Base-by-base conservation (phyloP, 2,113 vertebrate species). In the Eudorcas thomsonii region DNA sequence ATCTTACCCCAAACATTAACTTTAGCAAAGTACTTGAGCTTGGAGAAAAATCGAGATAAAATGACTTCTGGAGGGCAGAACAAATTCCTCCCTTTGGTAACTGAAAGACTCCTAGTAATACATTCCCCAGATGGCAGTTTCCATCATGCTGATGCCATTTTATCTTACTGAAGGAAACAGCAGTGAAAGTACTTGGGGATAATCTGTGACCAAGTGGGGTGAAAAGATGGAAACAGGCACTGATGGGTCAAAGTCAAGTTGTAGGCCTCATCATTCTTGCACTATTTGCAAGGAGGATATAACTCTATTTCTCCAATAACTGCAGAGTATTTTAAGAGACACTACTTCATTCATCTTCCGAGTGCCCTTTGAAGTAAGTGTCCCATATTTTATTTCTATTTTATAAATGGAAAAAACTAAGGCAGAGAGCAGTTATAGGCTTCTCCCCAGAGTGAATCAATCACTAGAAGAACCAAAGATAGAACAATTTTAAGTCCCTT, bases 401-500 rank as follows among this genome's bases (percentile, higher is more conserved):
- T 97, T 97, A 94, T 93, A 97, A 97, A 95, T 95, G 94, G 88
- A 94, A 88, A 97, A 97, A 97, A 97, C 67, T 93, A 95, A 96
- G 93, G 62, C 96, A 98, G 88, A 64, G 91, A 97, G 91, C 48
- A 94, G 39, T 91, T 91, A 26, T 6, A 64, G 60, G 87, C 80
- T 36, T 97, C 94, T 97, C 88, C 64, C 86, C 71, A 90, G 80
- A 97, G 48, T 88, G 62, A 98, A 97, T 97, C 96, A 93, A 95
- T 97, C 96, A 81, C 88, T 78, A 67, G 33, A 81, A 50, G 93
- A 90, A 81, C 45, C 83, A 95, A 97, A 96, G 78, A 96, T 80
- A 67, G 50, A 78, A 86, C 23, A 36, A 60, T 83, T 81, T 80
- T 84, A 96, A 97, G 13, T 84, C 45, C 64, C 55, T 89, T 96